Conservation (phyloP, 1,140 invertebrate genomes). For the Aphelinus certus region DNA sequence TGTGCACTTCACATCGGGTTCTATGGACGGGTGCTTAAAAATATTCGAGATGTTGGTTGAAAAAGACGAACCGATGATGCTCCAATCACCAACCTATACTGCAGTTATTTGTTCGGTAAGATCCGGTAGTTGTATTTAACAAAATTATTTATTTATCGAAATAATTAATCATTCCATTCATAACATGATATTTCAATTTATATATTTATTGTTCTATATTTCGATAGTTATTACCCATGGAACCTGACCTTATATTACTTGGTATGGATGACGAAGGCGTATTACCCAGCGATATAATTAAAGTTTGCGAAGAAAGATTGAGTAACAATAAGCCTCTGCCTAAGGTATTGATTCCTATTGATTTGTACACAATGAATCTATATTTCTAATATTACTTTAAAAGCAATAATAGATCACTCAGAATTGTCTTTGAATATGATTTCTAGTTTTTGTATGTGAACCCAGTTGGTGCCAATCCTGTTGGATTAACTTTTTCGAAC, state of each 20-base stretch:
- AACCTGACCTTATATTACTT: slow-evolving; percentile 54
- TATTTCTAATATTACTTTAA: too few species aligned
- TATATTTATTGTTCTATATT: too few species aligned
- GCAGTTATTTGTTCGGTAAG: slow-evolving; percentile 62
- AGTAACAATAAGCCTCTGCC: slow-evolving; percentile 47
- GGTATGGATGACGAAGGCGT: slow-evolving; percentile 59
- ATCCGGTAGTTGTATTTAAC: not conserved
- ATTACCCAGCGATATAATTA: slow-evolving; percentile 52
- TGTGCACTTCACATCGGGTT: slow-evolving; percentile 73
- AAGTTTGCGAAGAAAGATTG: slow-evolving; percentile 50
- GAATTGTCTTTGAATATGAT: too few species aligned
- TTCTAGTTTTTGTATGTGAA: slow-evolving; percentile 69
- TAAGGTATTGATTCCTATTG: slow-evolving; percentile 49
- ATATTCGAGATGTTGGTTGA: slow-evolving; percentile 73
- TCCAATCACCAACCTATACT: slow-evolving; percentile 74
- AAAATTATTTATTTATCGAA: too few species aligned
- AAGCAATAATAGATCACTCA: too few species aligned
- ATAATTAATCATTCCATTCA: too few species aligned
- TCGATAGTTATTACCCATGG: slow-evolving; percentile 10
- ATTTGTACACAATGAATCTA: too few species aligned
- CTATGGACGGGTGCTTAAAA: slow-evolving; percentile 79
- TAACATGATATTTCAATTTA: too few species aligned
- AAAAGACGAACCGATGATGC: slow-evolving; percentile 72
- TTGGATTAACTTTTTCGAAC: slow-evolving; percentile 64
- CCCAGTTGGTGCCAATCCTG: slow-evolving; percentile 73